phyloP scores from a whole-genome alignment of 2,113 vertebrate species.

The Chiloscyllium plagiosum region DNA sequence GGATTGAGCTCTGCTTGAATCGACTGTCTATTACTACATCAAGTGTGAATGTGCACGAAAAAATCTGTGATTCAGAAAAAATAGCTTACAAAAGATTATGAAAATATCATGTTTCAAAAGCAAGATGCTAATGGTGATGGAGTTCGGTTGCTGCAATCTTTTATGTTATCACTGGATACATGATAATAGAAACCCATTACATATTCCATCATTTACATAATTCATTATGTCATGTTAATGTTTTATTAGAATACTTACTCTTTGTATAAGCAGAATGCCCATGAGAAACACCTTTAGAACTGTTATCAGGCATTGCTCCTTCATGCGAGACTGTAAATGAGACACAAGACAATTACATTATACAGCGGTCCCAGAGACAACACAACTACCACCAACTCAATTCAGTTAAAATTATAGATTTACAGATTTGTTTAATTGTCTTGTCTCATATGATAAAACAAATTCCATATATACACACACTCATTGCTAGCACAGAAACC shows the following conservation, averaged over 20 bases:
- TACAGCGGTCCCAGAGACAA: neutral
- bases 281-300: slow-evolving; percentile 21
- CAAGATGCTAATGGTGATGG: neutral
- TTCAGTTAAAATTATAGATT: neutral
- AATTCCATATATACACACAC: neutral
- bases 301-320: neutral
- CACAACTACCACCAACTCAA: neutral
- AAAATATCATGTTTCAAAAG: neutral
- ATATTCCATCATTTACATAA: slow-evolving; percentile 26
- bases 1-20: slow-evolving; percentile 37
- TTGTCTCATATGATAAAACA: neutral
- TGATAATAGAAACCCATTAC: neutral
- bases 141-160: neutral
- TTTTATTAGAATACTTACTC: neutral
- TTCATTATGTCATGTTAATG: slow-evolving; percentile 14
- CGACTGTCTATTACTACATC: neutral
- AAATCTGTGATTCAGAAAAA: neutral
- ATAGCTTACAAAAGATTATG: neutral
- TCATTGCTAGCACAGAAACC: neutral
- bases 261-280: slow-evolving; percentile 18
- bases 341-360: neutral
- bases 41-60: neutral
- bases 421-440: neutral
- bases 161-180: neutral
- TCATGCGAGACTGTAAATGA: neutral